Percentiles rank a stretch among this genome's conserved stretches.
Evolutionary conservation across 2,113 vertebrate species (phyloP).

Genomic region (Hippocampus mohnikei): DNA sequence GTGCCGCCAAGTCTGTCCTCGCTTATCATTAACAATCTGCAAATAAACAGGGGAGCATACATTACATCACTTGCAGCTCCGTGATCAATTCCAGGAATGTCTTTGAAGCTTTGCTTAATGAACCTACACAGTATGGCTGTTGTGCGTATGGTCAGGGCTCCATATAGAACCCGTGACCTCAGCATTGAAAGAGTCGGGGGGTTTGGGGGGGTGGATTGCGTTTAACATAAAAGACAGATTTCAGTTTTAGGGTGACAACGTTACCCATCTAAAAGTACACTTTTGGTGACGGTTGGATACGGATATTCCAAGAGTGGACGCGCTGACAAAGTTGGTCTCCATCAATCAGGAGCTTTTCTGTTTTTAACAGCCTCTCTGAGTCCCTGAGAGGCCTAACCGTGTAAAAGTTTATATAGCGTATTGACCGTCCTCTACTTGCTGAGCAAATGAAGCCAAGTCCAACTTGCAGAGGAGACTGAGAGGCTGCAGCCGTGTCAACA

Average conservation of each 20-base stretch:
- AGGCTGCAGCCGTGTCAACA: constrained; percentile 64
- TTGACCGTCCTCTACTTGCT: constrained; percentile 65
- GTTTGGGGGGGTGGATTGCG: background rate
- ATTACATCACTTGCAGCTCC: constrained; percentile 72
- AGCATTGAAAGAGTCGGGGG: constrained; percentile 16
- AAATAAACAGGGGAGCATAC: constrained; percentile 75
- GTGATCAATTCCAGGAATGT: constrained; percentile 73
- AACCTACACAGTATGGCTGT: constrained; percentile 50
- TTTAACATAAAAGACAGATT: background rate
- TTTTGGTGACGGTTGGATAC: background rate
- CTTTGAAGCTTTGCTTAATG: constrained; percentile 72
- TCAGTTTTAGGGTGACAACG: background rate
- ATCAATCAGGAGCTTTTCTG: constrained; percentile 66
- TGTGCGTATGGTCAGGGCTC: constrained; percentile 37
- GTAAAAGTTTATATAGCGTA: constrained; percentile 65
- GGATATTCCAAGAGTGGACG: constrained; percentile 28
- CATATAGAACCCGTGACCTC: constrained; percentile 44
- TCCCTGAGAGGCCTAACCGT: constrained; percentile 68
- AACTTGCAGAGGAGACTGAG: constrained; percentile 54
- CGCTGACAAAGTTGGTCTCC: constrained; percentile 63
- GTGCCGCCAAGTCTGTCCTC: constrained; percentile 72
- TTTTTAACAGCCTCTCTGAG: constrained; percentile 42
- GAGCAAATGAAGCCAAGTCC: constrained; percentile 61
- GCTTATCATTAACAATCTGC: constrained; percentile 76
- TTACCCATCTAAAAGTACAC: background rate